These are phyloP conservation scores for Eulemur albifrons DNA, from an alignment of 2,797 vertebrate species.

Conservation along the genomic window DNA sequence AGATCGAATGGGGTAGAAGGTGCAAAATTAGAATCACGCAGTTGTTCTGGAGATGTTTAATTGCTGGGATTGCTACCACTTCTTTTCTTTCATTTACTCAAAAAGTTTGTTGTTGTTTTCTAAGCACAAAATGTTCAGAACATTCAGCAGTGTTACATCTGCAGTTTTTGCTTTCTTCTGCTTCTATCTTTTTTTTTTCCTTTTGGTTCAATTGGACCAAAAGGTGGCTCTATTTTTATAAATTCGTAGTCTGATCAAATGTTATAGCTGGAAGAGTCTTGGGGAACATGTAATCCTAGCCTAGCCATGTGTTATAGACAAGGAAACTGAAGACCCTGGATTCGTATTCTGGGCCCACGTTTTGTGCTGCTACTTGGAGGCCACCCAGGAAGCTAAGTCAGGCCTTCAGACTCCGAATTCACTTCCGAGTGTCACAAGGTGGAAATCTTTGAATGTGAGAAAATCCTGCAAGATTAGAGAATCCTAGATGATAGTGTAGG, in stretches of 20 bases:
- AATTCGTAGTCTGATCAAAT: constrained; percentile 13
- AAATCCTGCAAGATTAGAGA: neutral
- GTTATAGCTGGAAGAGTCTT: neutral
- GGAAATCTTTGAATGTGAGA: neutral
- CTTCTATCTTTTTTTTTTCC: neutral
- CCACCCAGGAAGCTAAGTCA: neutral
- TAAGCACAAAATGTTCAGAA: constrained; percentile 51
- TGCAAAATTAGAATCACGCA: neutral
- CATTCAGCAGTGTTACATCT: constrained; percentile 38
- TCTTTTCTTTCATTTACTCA: constrained; percentile 39
- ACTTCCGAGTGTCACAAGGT: neutral
- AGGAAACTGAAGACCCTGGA: neutral
- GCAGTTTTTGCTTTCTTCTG: constrained; percentile 44
- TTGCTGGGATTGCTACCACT: neutral
- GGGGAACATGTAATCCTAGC: neutral
- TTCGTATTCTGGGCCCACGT: neutral
- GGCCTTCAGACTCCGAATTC: neutral
- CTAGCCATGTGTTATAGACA: neutral
- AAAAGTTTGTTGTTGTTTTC: constrained; percentile 18
- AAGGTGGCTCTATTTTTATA: constrained; percentile 40
- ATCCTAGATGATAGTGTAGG: neutral
- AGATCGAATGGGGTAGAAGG: neutral
- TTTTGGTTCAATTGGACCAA: constrained; percentile 21
- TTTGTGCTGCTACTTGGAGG: neutral
- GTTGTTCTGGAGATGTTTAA: neutral